Evolutionary conservation across 2,888 invertebrate genomes (phyloP).

Genomic region (Theodoxus fluviatilis): DNA sequence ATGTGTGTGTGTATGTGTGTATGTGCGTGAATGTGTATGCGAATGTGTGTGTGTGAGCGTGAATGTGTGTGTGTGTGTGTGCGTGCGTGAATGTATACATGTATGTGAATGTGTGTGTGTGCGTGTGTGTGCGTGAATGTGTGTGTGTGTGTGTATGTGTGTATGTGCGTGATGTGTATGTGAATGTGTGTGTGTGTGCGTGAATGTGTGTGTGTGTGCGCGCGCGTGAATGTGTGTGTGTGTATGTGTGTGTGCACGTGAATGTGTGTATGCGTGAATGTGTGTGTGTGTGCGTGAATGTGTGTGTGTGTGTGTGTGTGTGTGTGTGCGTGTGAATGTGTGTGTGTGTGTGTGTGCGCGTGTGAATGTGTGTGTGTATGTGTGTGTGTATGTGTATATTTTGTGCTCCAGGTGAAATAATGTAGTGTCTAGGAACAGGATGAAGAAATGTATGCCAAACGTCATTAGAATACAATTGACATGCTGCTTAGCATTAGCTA

Average conservation of each 20-base stretch:
- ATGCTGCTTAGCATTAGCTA: too few species aligned
- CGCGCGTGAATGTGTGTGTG: neutral
- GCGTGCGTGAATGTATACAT: too few species aligned
- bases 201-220: slow-evolving; percentile 16
- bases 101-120: neutral
- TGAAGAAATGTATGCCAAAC: too few species aligned
- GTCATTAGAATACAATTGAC: too few species aligned
- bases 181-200: slow-evolving; percentile 7
- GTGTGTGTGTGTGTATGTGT: neutral
- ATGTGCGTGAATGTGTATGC: too few species aligned
- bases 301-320: slow-evolving; percentile 14
- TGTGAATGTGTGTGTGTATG: too few species aligned
- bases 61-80: too few species aligned
- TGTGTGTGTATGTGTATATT: too few species aligned
- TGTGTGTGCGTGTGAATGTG: slow-evolving; percentile 18
- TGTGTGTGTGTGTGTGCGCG: slow-evolving; percentile 23
- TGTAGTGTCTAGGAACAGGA: too few species aligned
- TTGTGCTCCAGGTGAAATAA: too few species aligned
- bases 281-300: slow-evolving; percentile 11
- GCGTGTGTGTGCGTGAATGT: neutral
- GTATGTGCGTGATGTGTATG: neutral
- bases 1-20: too few species aligned
- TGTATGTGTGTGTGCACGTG: neutral
- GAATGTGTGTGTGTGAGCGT: too few species aligned
- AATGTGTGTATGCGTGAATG: neutral